Evolutionary conservation across 1,140 invertebrate genomes (phyloP), one percentile per base, ranked within the genome.

Genomic region (Leptopilina clavipes): DNA sequence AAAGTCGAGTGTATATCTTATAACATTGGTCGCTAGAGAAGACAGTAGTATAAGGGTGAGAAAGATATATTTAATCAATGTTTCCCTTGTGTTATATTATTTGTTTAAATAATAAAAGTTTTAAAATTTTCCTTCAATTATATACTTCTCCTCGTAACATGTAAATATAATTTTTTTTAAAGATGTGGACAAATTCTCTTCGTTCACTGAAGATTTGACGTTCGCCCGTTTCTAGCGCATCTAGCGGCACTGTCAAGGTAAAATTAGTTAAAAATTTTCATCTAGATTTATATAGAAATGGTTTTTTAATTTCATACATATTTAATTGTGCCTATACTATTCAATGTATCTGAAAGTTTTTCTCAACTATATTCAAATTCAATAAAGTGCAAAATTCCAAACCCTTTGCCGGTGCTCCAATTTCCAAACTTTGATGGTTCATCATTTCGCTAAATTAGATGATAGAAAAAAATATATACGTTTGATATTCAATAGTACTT

Each of bases 231-330:
- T 90, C 88, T 89, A 90, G 89, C 89, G 89, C 87, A 90, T 89
- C 88, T 89, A 89, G 89, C 89, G 89, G 89, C 88, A 90, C 88
- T 90, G 87, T 89, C 88, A 90, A 90, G 89, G 89, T 90, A 88
- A 87, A 81, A 83, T 76, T 19, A 70, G 78, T 73, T 14, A 31
- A 74, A 56, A 11, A 10, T 56, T 8, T 52, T 52, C 8, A 76
- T 43, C 12, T 75, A n/a, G n/a, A n/a, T n/a, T n/a, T n/a, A n/a
- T n/a, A n/a, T n/a, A n/a, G n/a, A n/a, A n/a, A n/a, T n/a, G n/a
- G n/a, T n/a, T n/a, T n/a, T n/a, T n/a, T n/a, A n/a, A n/a, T n/a
- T n/a, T n/a, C n/a, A n/a, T n/a, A n/a, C n/a, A n/a, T n/a, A n/a
- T n/a, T n/a, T n/a, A n/a, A n/a, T n/a, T n/a, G n/a, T n/a, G n/a